A percentile compares a stretch with the other conserved stretches of the same genome.
Evolutionary conservation across 1,140 invertebrate species (phyloP).

Genomic region (Diplogasteroides magnus): DNA sequence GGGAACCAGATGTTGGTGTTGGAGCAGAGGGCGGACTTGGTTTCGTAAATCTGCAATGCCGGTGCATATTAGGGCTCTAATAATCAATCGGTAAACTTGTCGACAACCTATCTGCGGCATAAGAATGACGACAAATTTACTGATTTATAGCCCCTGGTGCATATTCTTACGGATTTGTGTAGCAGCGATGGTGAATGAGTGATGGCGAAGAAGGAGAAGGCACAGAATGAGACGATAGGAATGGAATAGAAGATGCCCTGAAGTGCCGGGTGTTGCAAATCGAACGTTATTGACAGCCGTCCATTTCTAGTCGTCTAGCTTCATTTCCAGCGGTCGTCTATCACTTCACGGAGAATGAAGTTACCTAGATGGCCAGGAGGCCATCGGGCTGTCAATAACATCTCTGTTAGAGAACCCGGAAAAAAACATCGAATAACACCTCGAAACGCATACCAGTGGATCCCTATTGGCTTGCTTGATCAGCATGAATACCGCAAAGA

Average conservation of each 20-base stretch:
- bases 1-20: conserved; percentile 26
- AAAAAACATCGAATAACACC: neutral
- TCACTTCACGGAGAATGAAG: neutral
- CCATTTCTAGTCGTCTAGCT: neutral
- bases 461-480: neutral
- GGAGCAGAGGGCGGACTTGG: conserved; percentile 17
- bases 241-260: conserved; percentile 20
- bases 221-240: conserved; percentile 28
- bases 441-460: neutral
- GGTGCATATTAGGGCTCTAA: neutral
- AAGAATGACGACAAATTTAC: no score
- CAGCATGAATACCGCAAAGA: neutral
- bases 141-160: no score
- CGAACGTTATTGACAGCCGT: neutral
- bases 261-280: no score
- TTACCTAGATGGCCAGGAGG: neutral
- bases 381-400: no score
- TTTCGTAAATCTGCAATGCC: conserved; percentile 11
- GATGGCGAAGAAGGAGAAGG: conserved; percentile 30
- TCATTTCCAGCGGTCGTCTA: neutral
- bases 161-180: conserved; percentile 29
- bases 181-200: conserved; percentile 32
- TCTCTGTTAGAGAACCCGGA: neutral
- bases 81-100: no score
- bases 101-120: no score